Evolutionary conservation across 2,797 vertebrate genomes (phyloP), one percentile per base, ranked within the genome.

Genomic region (Corythornis leucogaster): DNA sequence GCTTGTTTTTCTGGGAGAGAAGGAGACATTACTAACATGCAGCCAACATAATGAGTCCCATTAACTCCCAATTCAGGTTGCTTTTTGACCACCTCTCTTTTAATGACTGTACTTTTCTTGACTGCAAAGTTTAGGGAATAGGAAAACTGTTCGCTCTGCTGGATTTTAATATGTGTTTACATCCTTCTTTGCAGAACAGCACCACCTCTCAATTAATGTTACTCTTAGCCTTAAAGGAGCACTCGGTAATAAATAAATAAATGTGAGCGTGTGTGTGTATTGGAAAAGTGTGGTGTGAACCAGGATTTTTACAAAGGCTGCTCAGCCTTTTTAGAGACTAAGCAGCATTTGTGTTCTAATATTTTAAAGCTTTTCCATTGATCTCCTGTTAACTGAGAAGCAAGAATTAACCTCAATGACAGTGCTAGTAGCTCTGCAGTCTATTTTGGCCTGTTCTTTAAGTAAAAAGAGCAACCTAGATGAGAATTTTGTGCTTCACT

Each of bases 401-500:
- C 96, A 96, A 97, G 97, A 96, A 96, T 97, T 98, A 98, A 98
- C 98, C 98, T 98, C 98, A 96, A 91, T 98, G 98, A 98, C 96
- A 97, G 97, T 96, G 98, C 98, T 98, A 98, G 98, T 97, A 98
- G 98, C 97, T 98, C 98, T 97, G 97, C 98, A 98, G 98, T 98
- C 98, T 98, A 98, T 98, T 98, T 98, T 98, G 98, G 98, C 98
- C 98, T 98, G 98, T 98, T 99, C 98, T 98, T 99, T 98, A 98
- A 99, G 98, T 98, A 98, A 98, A 97, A 98, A 97, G 97, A 98
- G 98, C 98, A 98, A 98, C 98, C 98, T 98, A 99, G 99, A 99
- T 99, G 99, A 99, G 98, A 99, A 99, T 99, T 99, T 98, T 99
- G 98, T 99, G 99, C 99, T 99, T 99, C 98, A 98, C 98, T 99